Evolutionary conservation across 2,113 vertebrate species (phyloP), one percentile per base, ranked within the genome.

Genomic region (Rhabdornis inornatus): DNA sequence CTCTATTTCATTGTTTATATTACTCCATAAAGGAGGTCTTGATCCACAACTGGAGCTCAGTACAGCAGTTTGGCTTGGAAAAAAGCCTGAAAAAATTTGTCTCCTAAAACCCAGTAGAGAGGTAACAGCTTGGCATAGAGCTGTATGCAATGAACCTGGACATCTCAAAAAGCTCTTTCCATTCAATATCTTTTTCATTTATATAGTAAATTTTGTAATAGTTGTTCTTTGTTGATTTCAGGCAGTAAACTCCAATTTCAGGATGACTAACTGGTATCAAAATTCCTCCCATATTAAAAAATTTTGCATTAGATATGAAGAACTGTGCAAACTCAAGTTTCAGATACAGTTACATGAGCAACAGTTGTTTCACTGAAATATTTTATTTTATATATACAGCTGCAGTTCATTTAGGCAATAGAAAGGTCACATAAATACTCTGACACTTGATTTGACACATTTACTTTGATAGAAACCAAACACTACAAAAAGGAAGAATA

Each of bases 381-480:
- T 69, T 97, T 96, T 89, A 97, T 92, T 95, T 81, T 69, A 89
- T 88, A 92, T 39, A 95, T 56, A 94, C 72, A 92, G 89, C 92
- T 85, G 90, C 69, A 86, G 63, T 86, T 96, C 79, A 90, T 85
- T 94, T 68, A 92, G 89, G 92, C 94, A 94, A 87, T 12, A 92
- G 53, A 91, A 90, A 94, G 85, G 66, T 94, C 90, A 96, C 85
- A n/a, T n/a, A 89, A 74, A 86, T 70, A 86, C 33, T 10, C 92
- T 66, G 92, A 90, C 82, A 86, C 59, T 75, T 23, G 60, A 91
- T 87, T 79, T 94, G 94, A 97, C 65, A 94, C 8, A 0, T 90
- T 66, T 66, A 86, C 56, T 84, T 94, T 91, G 90, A 60, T 1
- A 91, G 49, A 90, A 96, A 93, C 44, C 56, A 60, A 88, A 83